phyloP scores from a whole-genome alignment of 2,888 invertebrate genomes.

The Chelonus formosanus region DNA sequence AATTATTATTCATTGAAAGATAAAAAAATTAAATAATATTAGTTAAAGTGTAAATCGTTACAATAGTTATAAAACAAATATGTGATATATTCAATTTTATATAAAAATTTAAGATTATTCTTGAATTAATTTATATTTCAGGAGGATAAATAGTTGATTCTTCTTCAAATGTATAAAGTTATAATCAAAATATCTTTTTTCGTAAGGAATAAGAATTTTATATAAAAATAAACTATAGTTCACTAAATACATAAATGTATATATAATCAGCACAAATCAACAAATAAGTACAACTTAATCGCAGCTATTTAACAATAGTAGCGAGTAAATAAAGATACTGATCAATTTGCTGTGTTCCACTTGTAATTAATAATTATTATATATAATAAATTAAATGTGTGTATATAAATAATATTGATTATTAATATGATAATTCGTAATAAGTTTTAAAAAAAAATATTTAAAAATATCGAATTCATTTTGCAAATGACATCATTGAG shows the following conservation, averaged over 20 bases:
- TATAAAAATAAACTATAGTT: neutral
- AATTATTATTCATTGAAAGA: neutral
- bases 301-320: neutral
- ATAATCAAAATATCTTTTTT: neutral
- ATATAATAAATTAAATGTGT: too few species aligned
- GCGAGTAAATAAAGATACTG: neutral
- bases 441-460: too few species aligned
- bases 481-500: too few species aligned
- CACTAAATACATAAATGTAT: neutral
- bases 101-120: conserved; percentile 11
- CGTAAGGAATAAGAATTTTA: neutral
- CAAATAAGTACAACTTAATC: conserved; percentile 9
- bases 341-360: neutral
- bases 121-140: neutral
- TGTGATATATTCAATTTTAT: conserved; percentile 25
- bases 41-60: conserved; percentile 6
- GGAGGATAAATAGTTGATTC: too few species aligned
- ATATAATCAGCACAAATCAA: conserved; percentile 10
- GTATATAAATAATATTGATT: too few species aligned
- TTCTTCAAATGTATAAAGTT: neutral
- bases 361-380: too few species aligned
- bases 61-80: conserved; percentile 19
- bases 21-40: conserved; percentile 10
- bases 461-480: too few species aligned
- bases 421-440: too few species aligned